These are phyloP conservation scores for Homarus gammarus DNA, from an alignment of 2,888 invertebrate species.

Conservation along the genomic window DNA sequence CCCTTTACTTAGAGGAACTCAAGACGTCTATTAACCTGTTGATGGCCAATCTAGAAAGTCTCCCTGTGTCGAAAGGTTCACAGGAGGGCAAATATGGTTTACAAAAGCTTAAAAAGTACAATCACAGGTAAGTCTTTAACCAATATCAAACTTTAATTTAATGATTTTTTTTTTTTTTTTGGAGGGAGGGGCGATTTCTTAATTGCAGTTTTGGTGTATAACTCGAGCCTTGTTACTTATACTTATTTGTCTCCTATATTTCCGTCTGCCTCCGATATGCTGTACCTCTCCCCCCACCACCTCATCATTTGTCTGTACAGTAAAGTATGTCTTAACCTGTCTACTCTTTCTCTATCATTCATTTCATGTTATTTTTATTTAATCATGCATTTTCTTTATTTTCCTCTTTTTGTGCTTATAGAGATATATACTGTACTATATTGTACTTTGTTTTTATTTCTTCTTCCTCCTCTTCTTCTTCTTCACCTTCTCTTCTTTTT, in stretches of 20 bases:
- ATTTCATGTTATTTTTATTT: neutral
- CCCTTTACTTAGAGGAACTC: slow-evolving; percentile 98
- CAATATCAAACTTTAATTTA: neutral
- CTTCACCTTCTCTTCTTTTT: too few species aligned
- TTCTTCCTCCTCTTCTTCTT: neutral
- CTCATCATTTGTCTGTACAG: neutral
- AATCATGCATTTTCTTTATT: too few species aligned
- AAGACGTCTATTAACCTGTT: slow-evolving; percentile 98
- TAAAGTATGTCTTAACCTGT: neutral
- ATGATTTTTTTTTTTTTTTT: neutral
- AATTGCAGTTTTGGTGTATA: neutral
- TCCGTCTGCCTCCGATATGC: neutral
- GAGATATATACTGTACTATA: neutral
- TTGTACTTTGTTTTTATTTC: neutral
- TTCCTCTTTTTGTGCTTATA: too few species aligned
- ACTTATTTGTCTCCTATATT: neutral
- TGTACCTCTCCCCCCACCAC: neutral
- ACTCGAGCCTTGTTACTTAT: neutral
- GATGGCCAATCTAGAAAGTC: slow-evolving; percentile 99
- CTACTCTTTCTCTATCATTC: neutral
- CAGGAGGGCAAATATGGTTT: slow-evolving; percentile 98
- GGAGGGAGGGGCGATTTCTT: neutral
- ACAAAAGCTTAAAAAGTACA: slow-evolving; percentile 98
- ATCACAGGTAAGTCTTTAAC: slow-evolving; percentile 89
- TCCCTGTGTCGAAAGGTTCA: slow-evolving; percentile 98